These are phyloP conservation scores for Protonibea diacanthus DNA, from an alignment of 2,797 vertebrate species.

Conservation along the genomic window DNA sequence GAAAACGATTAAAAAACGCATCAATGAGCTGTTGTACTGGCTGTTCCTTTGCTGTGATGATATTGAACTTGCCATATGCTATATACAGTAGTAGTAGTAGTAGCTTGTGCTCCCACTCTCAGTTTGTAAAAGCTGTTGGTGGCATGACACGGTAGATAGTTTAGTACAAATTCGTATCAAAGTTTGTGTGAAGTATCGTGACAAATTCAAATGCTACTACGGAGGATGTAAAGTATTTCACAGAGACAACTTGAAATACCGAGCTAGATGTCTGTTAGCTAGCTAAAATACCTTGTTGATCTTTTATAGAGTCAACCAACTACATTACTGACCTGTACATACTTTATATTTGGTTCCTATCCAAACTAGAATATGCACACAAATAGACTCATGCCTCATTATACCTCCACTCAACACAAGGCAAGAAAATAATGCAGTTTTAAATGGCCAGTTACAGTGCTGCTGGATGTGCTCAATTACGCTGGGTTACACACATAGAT, in stretches of 20 bases:
- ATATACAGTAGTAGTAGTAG: neutral
- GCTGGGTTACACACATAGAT: neutral
- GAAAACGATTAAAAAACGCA: conserved; percentile 9
- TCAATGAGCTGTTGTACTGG: conserved; percentile 2
- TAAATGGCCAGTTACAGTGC: neutral
- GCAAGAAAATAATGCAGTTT: neutral
- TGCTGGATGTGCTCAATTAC: neutral
- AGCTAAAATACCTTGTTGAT: neutral
- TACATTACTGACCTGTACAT: neutral
- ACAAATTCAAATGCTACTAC: conserved; percentile 9
- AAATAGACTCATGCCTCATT: neutral
- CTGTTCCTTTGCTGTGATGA: conserved; percentile 1
- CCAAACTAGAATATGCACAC: neutral
- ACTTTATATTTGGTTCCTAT: neutral
- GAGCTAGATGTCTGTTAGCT: neutral
- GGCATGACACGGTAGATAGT: neutral
- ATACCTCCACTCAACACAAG: neutral
- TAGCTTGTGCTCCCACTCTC: neutral
- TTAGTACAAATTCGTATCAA: conserved; percentile 9
- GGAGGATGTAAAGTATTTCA: conserved; percentile 8
- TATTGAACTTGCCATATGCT: conserved; percentile 1
- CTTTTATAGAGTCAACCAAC: neutral
- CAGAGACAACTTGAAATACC: neutral
- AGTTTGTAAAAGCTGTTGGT: conserved; percentile 2
- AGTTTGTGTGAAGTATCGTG: neutral